A percentile compares a stretch with the other conserved stretches of the same genome.
These are phyloP conservation scores for Oasisia sp. DNA, from an alignment of 2,888 invertebrate species.

Conservation along the genomic window DNA sequence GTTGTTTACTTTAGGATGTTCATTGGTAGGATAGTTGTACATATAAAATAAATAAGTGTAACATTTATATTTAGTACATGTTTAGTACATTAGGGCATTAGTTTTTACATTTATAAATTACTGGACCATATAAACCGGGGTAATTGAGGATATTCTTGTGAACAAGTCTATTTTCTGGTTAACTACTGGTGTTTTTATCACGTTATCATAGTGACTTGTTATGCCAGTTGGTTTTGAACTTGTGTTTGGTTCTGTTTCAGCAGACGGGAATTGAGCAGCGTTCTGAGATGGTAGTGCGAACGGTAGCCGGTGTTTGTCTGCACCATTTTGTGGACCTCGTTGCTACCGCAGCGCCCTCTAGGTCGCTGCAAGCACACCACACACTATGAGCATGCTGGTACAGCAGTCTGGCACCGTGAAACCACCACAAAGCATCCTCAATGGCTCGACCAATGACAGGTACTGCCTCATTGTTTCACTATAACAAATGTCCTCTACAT, in stretches of 20 bases:
- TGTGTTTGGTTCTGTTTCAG: neutral
- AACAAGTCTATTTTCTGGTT: neutral
- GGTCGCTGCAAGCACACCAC: slow-evolving; percentile 3
- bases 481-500: neutral
- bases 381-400: slow-evolving; percentile 17
- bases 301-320: slow-evolving; percentile 12
- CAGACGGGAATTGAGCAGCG: neutral
- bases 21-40: neutral
- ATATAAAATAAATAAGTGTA: neutral
- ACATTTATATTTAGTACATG: neutral
- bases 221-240: neutral
- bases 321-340: neutral
- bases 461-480: slow-evolving; percentile 1
- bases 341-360: neutral
- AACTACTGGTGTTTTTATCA: neutral
- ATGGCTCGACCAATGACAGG: neutral
- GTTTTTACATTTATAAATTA: neutral
- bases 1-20: neutral
- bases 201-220: neutral
- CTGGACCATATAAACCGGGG: too few relatives aligned
- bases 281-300: slow-evolving; percentile 17
- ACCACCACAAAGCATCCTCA: neutral
- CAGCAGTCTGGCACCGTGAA: neutral
- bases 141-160: too few relatives aligned
- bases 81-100: neutral